Conservation (phyloP, 2,113 vertebrate genomes). For the Cephalophus harveyi region DNA sequence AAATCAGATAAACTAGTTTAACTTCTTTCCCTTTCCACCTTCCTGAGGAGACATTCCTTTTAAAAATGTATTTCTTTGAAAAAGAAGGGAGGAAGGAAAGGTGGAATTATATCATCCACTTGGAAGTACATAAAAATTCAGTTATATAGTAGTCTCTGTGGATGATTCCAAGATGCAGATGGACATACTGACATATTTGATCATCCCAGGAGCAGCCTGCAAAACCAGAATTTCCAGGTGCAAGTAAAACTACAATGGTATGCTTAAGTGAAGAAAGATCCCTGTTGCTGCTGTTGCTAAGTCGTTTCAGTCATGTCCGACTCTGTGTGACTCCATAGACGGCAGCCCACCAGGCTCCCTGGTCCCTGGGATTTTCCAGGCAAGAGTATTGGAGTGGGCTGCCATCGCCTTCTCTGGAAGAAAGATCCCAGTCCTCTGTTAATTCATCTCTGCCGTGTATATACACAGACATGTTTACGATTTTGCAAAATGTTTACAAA, state of each 20-base stretch:
- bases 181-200: neutral
- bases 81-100: accelerated
- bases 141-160: neutral
- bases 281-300: neutral
- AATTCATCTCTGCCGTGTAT: neutral
- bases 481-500: neutral
- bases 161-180: neutral
- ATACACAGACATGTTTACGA: neutral
- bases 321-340: neutral
- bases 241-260: neutral
- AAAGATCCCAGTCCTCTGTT: neutral
- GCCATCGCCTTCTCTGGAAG: neutral
- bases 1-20: neutral
- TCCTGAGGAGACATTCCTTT: neutral
- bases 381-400: neutral
- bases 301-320: neutral
- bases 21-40: neutral
- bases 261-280: neutral
- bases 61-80: neutral
- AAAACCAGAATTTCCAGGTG: constrained; percentile 1
- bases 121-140: neutral
- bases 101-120: neutral
- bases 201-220: neutral
- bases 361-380: neutral
- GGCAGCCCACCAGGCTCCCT: neutral